Evolutionary conservation across 1,140 invertebrate species (phyloP), one percentile per base, ranked within the genome.

Genomic region (Vanessa tameamea): DNA sequence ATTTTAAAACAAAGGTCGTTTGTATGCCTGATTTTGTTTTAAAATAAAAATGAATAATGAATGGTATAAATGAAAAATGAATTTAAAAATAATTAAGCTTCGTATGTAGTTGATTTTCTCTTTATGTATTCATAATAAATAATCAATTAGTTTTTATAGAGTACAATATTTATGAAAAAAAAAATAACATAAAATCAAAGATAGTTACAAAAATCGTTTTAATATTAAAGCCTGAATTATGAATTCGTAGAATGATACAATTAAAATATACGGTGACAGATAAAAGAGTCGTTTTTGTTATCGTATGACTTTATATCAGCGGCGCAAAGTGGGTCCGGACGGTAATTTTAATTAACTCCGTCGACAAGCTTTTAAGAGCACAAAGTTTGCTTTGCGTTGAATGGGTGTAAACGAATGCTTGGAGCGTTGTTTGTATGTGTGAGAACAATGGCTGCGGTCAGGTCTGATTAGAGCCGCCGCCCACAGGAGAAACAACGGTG

Each of bases 371-470:
- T 82, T 85, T 79, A 83, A 83, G 77, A 82, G 78, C 57, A 68
- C 74, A 64, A 81, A 83, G 80, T 87, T 84, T 78, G 77, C 71
- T 80, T 79, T 82, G 69, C 75, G 76, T 79, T 82, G 78, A 82
- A 83, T 76, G 82, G 79, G 85, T 87, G 82, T 86, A 83, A 88
- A 88, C 87, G 82, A 83, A 87, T 64, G 75, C 71, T 50, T 23
- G 66, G 72, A 47, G 47, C 64, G 72, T 15, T 69, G 68, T 69
- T 69, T 69, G 55, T 69, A 69, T 61, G 67, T 26, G 68, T 51
- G 59, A 57, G 67, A 74, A 74, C 72, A 74, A 74, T 69, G 72
- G 57, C 16, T 64, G 57, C 72, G 50, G 50, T 74, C n/a, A 69
- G 59, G 53, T 47, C 48, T 55, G 47, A 69, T 63, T 65, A 72